These are phyloP conservation scores for Dryas iulia DNA, from an alignment of 1,140 invertebrate species.

Conservation along the genomic window DNA sequence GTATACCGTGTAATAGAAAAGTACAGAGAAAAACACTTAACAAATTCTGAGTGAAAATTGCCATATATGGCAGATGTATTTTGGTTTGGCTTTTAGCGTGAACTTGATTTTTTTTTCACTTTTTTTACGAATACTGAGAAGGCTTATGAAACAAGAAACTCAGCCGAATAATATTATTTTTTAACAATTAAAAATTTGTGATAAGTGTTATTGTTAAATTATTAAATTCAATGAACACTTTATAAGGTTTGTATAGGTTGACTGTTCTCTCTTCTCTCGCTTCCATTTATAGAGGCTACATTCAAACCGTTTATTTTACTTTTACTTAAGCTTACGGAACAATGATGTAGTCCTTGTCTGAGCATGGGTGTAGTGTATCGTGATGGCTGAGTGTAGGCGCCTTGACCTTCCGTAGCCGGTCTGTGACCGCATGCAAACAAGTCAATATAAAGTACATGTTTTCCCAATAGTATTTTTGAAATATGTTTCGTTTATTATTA, in stretches of 20 bases:
- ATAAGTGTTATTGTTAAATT: too few relatives aligned
- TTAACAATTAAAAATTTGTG: too few relatives aligned
- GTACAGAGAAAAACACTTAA: background rate
- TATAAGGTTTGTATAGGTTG: too few relatives aligned
- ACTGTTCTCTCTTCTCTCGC: background rate
- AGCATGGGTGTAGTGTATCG: constrained; percentile 13
- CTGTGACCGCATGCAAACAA: constrained; percentile 50
- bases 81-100: too few relatives aligned
- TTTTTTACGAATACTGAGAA: too few relatives aligned
- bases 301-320: background rate
- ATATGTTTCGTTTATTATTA: background rate
- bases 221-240: too few relatives aligned
- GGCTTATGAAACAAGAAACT: too few relatives aligned
- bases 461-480: constrained; percentile 31
- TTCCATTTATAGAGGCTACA: background rate
- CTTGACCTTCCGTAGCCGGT: constrained; percentile 55
- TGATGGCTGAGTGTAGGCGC: constrained; percentile 21
- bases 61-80: background rate
- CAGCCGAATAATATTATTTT: too few relatives aligned
- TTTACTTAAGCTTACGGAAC: constrained; percentile 34
- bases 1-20: background rate
- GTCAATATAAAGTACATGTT: constrained; percentile 31
- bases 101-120: too few relatives aligned
- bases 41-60: background rate
- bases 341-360: constrained; percentile 39